Conservation (phyloP, 1,140 invertebrate genomes). For the Papilio dardanus region DNA sequence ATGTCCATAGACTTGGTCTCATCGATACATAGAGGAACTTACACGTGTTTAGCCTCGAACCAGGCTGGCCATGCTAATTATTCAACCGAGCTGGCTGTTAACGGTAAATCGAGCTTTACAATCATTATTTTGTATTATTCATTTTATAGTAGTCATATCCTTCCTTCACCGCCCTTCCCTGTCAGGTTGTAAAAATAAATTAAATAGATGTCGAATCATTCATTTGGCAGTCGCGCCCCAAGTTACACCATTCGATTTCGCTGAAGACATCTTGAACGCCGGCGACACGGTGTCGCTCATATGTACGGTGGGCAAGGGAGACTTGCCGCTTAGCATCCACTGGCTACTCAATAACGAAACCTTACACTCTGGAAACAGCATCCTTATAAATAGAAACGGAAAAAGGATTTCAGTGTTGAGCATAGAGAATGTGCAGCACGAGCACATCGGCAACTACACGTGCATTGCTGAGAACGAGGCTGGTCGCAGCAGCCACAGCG, state of each 20-base stretch:
- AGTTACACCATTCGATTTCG: conserved; percentile 87
- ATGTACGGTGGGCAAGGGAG: conserved; percentile 88
- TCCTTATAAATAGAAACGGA: conserved; percentile 77
- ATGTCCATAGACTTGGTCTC: conserved; percentile 87
- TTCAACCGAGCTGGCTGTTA: conserved; percentile 83
- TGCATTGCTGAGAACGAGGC: conserved; percentile 90
- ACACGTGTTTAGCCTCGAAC: conserved; percentile 87
- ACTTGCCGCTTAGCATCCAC: conserved; percentile 85
- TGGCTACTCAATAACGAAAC: conserved; percentile 86
- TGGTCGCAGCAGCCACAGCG: conserved; percentile 83
- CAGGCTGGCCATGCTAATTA: conserved; percentile 84
- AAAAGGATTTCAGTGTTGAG: conserved; percentile 81
- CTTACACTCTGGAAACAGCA: conserved; percentile 72
- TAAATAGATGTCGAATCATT: neutral
- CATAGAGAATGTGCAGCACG: conserved; percentile 86
- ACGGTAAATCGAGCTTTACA: conserved; percentile 74
- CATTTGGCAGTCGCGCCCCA: conserved; percentile 84
- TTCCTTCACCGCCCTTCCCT: neutral
- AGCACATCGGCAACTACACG: conserved; percentile 91
- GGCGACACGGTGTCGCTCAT: conserved; percentile 89
- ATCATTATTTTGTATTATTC: neutral
- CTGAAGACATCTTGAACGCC: conserved; percentile 86
- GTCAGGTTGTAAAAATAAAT: neutral
- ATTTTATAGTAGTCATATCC: conserved; percentile 10
- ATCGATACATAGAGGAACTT: conserved; percentile 85